A percentile compares a stretch with the other conserved stretches of the same genome.
These are phyloP conservation scores for Capreolus pygargus DNA, from an alignment of 2,113 vertebrate genomes.

Conservation along the genomic window DNA sequence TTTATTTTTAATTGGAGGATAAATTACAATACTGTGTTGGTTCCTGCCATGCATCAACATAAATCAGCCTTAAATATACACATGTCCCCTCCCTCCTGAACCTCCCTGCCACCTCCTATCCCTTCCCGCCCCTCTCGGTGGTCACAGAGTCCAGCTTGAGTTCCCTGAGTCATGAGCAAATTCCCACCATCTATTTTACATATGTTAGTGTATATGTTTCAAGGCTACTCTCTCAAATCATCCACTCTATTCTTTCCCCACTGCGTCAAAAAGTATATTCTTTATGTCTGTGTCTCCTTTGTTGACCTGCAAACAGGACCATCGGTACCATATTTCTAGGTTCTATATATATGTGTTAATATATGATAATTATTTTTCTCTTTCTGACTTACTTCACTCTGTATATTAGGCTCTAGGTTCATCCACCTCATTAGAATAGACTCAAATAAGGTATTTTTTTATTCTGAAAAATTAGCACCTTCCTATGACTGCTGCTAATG, in stretches of 20 bases:
- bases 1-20: background rate
- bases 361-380: no score
- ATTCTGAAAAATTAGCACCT: background rate
- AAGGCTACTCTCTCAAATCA: background rate
- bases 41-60: background rate
- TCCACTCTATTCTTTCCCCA: background rate
- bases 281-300: background rate
- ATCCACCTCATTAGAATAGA: no score
- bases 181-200: background rate
- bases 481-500: background rate
- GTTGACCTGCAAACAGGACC: background rate
- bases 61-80: background rate
- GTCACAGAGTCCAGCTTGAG: background rate
- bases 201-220: background rate
- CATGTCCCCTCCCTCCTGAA: background rate
- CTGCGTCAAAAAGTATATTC: background rate
- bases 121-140: background rate
- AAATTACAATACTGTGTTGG: background rate
- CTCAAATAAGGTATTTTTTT: background rate
- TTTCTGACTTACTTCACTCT: no score
- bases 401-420: no score
- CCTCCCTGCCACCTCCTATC: background rate
- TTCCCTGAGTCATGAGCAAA: background rate
- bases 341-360: background rate
- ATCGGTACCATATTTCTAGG: background rate